Base-by-base conservation (phyloP, 2,113 vertebrate genomes). In the Furnarius figulus region DNA sequence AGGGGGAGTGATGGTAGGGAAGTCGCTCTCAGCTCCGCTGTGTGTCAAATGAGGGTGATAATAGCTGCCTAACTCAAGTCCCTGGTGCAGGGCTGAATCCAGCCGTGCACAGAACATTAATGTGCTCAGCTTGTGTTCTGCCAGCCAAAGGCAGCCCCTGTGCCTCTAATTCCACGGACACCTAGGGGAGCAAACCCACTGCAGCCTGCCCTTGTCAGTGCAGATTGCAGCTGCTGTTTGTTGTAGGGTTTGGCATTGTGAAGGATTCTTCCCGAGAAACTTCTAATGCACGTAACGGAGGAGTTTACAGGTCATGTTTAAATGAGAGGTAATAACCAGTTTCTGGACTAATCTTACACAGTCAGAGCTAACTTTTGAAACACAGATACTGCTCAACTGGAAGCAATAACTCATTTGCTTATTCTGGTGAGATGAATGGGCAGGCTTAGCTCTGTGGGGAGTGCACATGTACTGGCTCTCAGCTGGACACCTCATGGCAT, bases 211-310 rank as follows among this genome's bases (percentile, higher is more conserved):
- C 61, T 76, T 78, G 56, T 49, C 40, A 71, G 58, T 9, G 39
- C 31, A 44, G 27, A 92, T 19, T 67, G 47, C 40, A 68, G 1
- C 47, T 55, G 8, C 20, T 75, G 16, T 72, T 50, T 30, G n/a
- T 33, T 37, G 5, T n/a, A 46, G 76, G 76, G 33, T 25, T 21
- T 77, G 47, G 49, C 63, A 50, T 8, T 3, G 2, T 5, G 80
- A 61, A n/a, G 37, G 50, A 5, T 31, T 37, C 52, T 74, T 77
- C 52, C 84, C 14, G 17, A 59, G 42, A 40, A 81, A 31, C 20
- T 3, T n/a, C n/a, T 4, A 6, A 8, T 33, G 35, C 11, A 33
- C 5, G 0, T 0, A 35, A 8, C 10, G 44, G 22, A 73, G 62
- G 2, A 15, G 12, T 24, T 50, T 24, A 4, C 31, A 77, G 27